These are phyloP conservation scores for Artemia franciscana DNA, from an alignment of 1,140 invertebrate species.

Conservation along the genomic window DNA sequence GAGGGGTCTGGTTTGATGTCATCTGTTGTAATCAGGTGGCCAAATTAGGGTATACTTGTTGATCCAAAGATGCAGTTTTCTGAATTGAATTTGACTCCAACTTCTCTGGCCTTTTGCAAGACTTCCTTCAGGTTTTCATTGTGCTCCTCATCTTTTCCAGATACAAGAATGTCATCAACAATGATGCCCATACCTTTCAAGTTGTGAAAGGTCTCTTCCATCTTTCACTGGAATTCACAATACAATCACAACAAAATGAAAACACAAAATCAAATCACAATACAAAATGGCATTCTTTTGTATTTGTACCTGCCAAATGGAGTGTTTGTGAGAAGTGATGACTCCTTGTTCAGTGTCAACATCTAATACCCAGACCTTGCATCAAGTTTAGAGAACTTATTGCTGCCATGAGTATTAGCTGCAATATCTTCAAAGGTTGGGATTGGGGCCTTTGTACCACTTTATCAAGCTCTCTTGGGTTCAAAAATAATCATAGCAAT, in stretches of 20 bases:
- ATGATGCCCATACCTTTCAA: neutral
- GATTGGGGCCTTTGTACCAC: neutral
- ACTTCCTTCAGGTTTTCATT: neutral
- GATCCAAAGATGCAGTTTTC: too few relatives aligned
- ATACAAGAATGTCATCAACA: neutral
- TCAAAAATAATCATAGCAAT: neutral
- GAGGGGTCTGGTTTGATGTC: too few relatives aligned
- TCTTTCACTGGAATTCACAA: neutral
- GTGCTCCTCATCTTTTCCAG: neutral
- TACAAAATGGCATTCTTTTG: too few relatives aligned
- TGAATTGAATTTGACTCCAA: too few relatives aligned
- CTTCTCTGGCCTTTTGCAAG: neutral
- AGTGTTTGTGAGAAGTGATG: neutral
- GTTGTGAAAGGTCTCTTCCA: too few relatives aligned
- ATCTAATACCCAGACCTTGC: neutral
- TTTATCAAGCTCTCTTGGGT: neutral
- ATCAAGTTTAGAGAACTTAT: neutral
- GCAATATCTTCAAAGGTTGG: too few relatives aligned
- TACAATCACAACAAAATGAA: too few relatives aligned
- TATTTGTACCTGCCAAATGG: neutral
- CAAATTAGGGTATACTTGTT: too few relatives aligned
- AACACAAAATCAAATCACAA: too few relatives aligned
- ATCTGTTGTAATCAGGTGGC: too few relatives aligned
- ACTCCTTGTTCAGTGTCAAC: neutral
- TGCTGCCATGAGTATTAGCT: neutral